Evolutionary conservation across 2,797 vertebrate species (phyloP), one percentile per base, ranked within the genome.

Genomic region (Falco naumanni): DNA sequence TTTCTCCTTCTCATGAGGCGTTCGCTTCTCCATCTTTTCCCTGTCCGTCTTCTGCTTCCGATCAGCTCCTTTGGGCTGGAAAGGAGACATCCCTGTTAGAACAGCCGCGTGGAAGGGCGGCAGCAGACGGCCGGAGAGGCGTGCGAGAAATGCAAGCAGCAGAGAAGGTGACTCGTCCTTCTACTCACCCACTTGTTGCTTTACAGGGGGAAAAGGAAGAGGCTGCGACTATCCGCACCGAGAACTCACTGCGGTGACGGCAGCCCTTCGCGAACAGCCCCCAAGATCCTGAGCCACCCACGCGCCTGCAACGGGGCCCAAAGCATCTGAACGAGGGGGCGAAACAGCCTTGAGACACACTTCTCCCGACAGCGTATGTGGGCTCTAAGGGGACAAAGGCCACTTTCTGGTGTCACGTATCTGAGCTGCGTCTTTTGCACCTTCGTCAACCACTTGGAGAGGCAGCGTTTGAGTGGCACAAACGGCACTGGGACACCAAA

Each of bases 11-110:
- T 98, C 98, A 7, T 98, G 98, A 34, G 98, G 97, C 0, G 98
- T 98, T 63, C 98, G 87, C 96, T 98, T 98, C 93, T 98, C 98
- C 98, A 98, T 98, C 97, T 98, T 98, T 31, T 98, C 98, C 74
- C 98, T 96, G 77, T 98, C 98, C 0, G 98, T 98, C 94, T 98
- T 98, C 95, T 98, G 98, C 91, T 98, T 98, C 93, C 98, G 96
- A 84, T 98, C 98, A 6, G 98, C 98, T 90, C 98, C 98, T 96
- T 98, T 98, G 94, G 98, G 98, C 98, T 98, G 80, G 60, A 95
- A 97, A 34, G 34, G 59, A 96, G 78, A 94, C 24, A 77, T 3
- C 74, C 77, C 84, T 6, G 60, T 97, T 80, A 94, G n/a, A 57
- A 15, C 21, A 29, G 31, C 47, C 24, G 68, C 5, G 4, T 2